These are phyloP conservation scores for Colletes latitarsis DNA, from an alignment of 1,140 invertebrate species.

Conservation along the genomic window DNA sequence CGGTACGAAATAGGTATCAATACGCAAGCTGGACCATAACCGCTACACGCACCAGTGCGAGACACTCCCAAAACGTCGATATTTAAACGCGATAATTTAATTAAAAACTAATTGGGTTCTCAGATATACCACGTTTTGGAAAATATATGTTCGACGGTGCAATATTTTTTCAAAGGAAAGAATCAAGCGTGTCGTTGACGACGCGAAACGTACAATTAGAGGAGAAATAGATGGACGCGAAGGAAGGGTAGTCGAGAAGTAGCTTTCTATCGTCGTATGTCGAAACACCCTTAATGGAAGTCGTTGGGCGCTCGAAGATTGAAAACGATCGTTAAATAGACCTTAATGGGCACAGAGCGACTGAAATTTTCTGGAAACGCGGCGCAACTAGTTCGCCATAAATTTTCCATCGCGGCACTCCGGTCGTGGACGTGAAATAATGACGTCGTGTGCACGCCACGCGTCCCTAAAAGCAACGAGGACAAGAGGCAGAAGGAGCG, in stretches of 20 bases:
- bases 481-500: conserved; percentile 13
- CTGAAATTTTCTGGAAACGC: conserved; percentile 20
- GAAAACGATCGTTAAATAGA: conserved; percentile 10
- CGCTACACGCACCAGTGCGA: too few species aligned
- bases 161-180: too few species aligned
- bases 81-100: too few species aligned
- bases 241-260: background rate
- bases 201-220: conserved; percentile 4
- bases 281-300: conserved; percentile 28
- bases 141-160: too few species aligned
- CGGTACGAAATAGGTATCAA: conserved; percentile 40
- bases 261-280: conserved; percentile 4
- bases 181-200: too few species aligned
- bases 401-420: conserved; percentile 41
- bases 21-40: background rate
- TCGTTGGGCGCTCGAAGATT: background rate
- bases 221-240: background rate
- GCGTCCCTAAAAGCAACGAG: conserved; percentile 51
- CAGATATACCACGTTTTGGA: too few species aligned
- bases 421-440: conserved; percentile 47
- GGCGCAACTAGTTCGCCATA: conserved; percentile 51
- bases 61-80: too few species aligned
- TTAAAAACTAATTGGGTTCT: too few species aligned
- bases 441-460: conserved; percentile 63
- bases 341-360: conserved; percentile 20